phyloP scores from a whole-genome alignment of 2,888 invertebrate species.

The Cabera pusaria region DNA sequence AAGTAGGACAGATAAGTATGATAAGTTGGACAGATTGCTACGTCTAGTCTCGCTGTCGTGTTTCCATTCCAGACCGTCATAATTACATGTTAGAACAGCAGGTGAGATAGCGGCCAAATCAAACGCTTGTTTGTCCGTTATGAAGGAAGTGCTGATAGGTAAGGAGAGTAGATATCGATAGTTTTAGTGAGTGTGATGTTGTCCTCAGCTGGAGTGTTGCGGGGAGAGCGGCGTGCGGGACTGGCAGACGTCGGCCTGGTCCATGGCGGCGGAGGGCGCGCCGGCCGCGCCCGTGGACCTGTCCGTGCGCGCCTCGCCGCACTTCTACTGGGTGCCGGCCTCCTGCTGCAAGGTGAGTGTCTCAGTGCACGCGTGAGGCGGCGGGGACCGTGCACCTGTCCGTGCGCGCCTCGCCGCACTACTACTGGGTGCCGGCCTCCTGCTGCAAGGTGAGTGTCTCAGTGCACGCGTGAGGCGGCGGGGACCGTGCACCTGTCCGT shows the following conservation, averaged over 20 bases:
- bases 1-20: no score
- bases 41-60: no score
- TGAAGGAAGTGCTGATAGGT: no score
- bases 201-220: constrained; percentile 96
- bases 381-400: constrained; percentile 47
- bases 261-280: constrained; percentile 37
- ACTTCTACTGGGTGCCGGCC: constrained; percentile 61
- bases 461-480: constrained; percentile 38
- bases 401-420: constrained; percentile 33
- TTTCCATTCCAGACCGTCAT: no score
- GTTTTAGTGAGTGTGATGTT: no score
- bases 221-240: constrained; percentile 97
- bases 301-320: constrained; percentile 57
- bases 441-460: no score
- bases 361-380: constrained; percentile 32
- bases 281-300: constrained; percentile 52
- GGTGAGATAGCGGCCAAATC: neutral
- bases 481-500: constrained; percentile 43
- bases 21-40: no score
- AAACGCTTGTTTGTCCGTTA: neutral
- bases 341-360: constrained; percentile 58
- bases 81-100: no score
- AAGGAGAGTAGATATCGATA: no score
- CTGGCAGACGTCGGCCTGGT: constrained; percentile 85
- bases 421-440: constrained; percentile 51